These are phyloP conservation scores for Nansenia antarctica DNA, from an alignment of 2,113 vertebrate species.

Conservation along the genomic window DNA sequence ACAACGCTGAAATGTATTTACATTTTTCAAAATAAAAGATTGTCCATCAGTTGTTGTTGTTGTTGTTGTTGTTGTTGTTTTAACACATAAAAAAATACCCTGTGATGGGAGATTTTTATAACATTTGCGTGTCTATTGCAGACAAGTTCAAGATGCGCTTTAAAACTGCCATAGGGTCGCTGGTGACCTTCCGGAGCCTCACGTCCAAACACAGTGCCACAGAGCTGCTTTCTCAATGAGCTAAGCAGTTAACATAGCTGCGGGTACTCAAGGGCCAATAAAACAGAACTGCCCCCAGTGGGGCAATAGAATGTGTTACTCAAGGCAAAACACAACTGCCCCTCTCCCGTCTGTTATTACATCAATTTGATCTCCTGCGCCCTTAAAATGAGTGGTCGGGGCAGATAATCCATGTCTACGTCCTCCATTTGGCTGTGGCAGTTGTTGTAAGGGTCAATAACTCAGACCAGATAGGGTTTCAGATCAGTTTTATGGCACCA, in stretches of 20 bases:
- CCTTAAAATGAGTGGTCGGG: slow-evolving; percentile 39
- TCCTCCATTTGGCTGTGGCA: slow-evolving; percentile 14
- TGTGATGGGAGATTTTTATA: no score
- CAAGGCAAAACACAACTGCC: background rate
- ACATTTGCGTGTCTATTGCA: no score
- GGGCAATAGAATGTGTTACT: slow-evolving; percentile 22
- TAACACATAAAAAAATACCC: no score
- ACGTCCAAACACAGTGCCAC: background rate
- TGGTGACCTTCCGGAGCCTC: background rate
- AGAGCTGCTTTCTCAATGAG: slow-evolving; percentile 34
- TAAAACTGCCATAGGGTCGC: background rate
- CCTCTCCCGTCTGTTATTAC: slow-evolving; percentile 10
- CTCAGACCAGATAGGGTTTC: slow-evolving; percentile 28
- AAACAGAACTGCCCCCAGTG: slow-evolving; percentile 29
- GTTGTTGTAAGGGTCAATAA: slow-evolving; percentile 39
- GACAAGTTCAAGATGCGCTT: background rate
- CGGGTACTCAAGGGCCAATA: slow-evolving; percentile 17
- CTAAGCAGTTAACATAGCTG: slow-evolving; percentile 24
- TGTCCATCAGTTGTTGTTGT: no score
- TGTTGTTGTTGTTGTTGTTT: no score
- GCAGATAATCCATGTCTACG: slow-evolving; percentile 23
- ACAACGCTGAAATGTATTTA: no score
- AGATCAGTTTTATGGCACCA: slow-evolving; percentile 25
- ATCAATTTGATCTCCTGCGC: slow-evolving; percentile 26
- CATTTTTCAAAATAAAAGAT: no score